Percentiles rank a stretch among this genome's conserved stretches.
phyloP scores from a whole-genome alignment of 2,113 vertebrate genomes.

The Nothocercus julius region DNA sequence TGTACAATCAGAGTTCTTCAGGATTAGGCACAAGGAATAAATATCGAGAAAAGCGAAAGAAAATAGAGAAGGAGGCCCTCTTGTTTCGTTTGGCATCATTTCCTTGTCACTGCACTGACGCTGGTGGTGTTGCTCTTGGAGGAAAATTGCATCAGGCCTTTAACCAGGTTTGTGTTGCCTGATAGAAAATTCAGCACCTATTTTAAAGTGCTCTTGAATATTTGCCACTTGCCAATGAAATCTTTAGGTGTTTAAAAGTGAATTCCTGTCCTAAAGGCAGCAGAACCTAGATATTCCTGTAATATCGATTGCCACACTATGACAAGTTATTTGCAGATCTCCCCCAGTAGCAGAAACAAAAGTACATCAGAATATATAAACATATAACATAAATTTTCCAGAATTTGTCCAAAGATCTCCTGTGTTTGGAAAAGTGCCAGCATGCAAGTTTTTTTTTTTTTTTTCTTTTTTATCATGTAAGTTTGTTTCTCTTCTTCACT shows the following conservation, averaged over 20 bases:
- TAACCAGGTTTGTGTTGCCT: neutral
- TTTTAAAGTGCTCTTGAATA: neutral
- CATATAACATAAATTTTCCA: neutral
- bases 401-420: neutral
- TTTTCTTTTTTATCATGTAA: neutral
- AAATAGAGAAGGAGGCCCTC: constrained; percentile 3
- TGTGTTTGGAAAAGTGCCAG: neutral
- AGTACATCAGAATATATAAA: neutral
- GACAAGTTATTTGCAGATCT: neutral
- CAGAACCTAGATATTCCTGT: neutral
- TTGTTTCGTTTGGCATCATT: neutral
- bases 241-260: neutral
- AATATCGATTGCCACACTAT: neutral
- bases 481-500: neutral
- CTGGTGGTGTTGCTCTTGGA: neutral
- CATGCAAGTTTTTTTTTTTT: neutral
- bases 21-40: constrained; percentile 20
- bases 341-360: neutral
- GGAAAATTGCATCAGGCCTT: neutral
- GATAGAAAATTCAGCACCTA: neutral
- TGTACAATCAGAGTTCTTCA: neutral
- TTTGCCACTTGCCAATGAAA: neutral
- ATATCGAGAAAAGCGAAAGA: constrained; percentile 1
- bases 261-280: neutral
- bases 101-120: neutral